Evolutionary conservation across 2,888 invertebrate genomes (phyloP), one percentile per base, ranked within the genome.

Genomic region (Magallana nippona): DNA sequence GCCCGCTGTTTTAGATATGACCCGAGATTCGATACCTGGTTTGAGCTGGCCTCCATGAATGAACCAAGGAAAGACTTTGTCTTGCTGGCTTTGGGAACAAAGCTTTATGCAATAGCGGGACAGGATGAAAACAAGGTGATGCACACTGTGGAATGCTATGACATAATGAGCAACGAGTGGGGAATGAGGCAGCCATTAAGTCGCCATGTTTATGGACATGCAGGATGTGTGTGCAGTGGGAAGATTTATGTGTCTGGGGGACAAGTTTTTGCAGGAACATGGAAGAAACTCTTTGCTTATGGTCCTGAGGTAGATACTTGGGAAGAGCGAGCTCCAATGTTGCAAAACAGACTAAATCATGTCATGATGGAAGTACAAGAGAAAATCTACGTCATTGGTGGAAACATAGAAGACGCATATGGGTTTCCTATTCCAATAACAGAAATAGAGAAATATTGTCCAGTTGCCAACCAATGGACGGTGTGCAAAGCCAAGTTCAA

Each of bases 121-220:
- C 93, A 94, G 87, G 94, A 94, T 88, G 93, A 94, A 87, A 93
- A 93, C 86, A 91, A 92, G 85, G 93, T 94, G n/a, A 93, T 93
- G 92, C 92, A 92, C 85, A 92, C 93, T 1, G 91, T 93, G 60
- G 94, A 94, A 85, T 89, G 91, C 85, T 93, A 92, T 87, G 90
- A 91, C 80, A 93, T 93, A 27, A 91, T 89, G 1, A 90, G 88
- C 15, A 93, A 94, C 84, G 93, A 94, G 63, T 94, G 94, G 94
- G 92, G 92, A 62, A 87, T 90, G 85, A 90, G 91, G 71, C 88
- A 91, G 19, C 91, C 93, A 1, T 88, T 93, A 63, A 90, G 89
- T 79, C 89, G 93, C 82, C 92, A 93, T 5, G 91, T 93, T 10
- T 94, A 92, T 84, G 92, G 92, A 10, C 93, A 93, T 87, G 93